phyloP scores from a whole-genome alignment of 2,797 vertebrate species.

The Phaenicophaeus curvirostris region DNA sequence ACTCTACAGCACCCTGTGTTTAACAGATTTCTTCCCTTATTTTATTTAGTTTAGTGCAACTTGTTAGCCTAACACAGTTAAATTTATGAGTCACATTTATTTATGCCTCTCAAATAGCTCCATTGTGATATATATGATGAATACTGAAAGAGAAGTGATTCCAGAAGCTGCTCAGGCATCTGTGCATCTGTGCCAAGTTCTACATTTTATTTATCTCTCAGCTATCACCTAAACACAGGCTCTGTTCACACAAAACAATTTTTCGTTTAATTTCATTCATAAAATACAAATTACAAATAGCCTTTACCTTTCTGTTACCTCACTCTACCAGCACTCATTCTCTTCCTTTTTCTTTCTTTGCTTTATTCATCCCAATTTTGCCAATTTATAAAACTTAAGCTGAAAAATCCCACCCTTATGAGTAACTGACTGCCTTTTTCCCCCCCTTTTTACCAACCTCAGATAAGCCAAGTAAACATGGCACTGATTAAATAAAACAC shows the following conservation, averaged over 20 bases:
- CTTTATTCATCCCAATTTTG: conserved; percentile 7
- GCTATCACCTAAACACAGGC: conserved; percentile 73
- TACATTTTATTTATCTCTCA: conserved; percentile 72
- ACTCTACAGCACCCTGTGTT: conserved; percentile 15
- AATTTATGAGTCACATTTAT: conserved; percentile 72
- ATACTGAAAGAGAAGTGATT: conserved; percentile 61
- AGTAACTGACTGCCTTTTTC: background rate
- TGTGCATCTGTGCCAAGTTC: conserved; percentile 64
- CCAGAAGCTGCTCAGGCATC: conserved; percentile 56
- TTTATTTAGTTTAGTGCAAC: conserved; percentile 67
- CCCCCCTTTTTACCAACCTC: background rate
- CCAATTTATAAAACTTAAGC: conserved; percentile 19
- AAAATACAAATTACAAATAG: conserved; percentile 62
- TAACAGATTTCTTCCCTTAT: conserved; percentile 65
- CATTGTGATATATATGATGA: conserved; percentile 61
- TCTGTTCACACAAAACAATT: conserved; percentile 35
- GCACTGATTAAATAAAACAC: background rate
- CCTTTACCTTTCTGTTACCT: conserved; percentile 36
- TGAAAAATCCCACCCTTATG: background rate
- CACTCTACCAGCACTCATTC: background rate
- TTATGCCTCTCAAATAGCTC: conserved; percentile 62
- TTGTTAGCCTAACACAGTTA: conserved; percentile 64
- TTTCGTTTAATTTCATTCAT: conserved; percentile 45
- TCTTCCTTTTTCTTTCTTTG: conserved; percentile 19
- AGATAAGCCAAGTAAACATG: background rate